Evolutionary conservation across 2,113 vertebrate genomes (phyloP).

Genomic region (Glaucidium brasilianum): DNA sequence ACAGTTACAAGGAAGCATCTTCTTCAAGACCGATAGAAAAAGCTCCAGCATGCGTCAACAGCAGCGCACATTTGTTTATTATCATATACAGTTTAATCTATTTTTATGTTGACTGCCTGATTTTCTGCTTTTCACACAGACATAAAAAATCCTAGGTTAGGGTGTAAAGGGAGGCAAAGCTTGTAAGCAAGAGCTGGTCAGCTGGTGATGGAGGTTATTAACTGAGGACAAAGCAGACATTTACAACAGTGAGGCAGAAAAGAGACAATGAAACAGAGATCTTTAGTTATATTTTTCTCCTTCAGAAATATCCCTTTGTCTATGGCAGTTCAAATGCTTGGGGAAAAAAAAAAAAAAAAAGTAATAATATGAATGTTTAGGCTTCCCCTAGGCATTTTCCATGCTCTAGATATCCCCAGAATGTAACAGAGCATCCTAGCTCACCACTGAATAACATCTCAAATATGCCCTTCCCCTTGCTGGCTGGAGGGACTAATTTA

Average conservation of each 20-base stretch:
- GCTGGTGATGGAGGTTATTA: slow-evolving; percentile 26
- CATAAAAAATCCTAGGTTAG: not conserved
- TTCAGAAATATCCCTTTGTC: slow-evolving; percentile 22
- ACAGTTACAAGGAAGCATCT: not conserved
- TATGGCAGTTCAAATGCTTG: not conserved
- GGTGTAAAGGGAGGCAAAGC: not conserved
- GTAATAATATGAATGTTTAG: slow-evolving; percentile 27
- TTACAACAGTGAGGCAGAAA: not conserved
- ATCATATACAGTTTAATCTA: not conserved
- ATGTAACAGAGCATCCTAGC: not conserved
- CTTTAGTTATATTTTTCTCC: slow-evolving; percentile 8
- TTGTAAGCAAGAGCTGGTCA: not conserved
- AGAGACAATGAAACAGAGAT: not conserved
- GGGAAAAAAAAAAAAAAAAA: not conserved
- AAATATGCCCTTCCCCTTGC: not conserved
- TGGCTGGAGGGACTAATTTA: slow-evolving; percentile 60
- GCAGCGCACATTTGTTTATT: not conserved
- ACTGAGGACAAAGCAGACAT: slow-evolving; percentile 37
- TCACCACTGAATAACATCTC: not conserved
- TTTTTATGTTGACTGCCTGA: not conserved
- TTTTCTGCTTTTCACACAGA: not conserved
- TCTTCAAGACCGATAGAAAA: not conserved
- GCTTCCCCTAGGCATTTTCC: slow-evolving; percentile 49
- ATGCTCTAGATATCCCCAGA: slow-evolving; percentile 17
- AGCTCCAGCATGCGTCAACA: not conserved